A percentile compares a stretch with the other conserved stretches of the same genome.
phyloP scores from a whole-genome alignment of 2,113 vertebrate genomes.

The Spilogale gracilis region DNA sequence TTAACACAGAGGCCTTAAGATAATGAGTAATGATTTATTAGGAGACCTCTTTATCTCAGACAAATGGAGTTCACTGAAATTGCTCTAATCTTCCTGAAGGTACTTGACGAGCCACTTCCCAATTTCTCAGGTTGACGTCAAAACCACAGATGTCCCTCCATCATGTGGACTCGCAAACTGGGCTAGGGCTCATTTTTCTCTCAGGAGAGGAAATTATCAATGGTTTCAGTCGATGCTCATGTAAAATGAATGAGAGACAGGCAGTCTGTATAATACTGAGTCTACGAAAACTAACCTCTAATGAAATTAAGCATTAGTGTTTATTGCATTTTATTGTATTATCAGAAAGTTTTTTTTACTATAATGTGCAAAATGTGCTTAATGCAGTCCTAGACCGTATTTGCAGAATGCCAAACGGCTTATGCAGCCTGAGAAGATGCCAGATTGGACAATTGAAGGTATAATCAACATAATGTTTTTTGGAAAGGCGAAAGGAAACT shows the following conservation, averaged over 20 bases:
- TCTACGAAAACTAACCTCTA: conserved; percentile 86
- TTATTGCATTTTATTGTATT: conserved; percentile 91
- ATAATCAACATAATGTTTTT: conserved; percentile 94
- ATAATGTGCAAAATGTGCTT: conserved; percentile 91
- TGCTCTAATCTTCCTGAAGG: conserved; percentile 80
- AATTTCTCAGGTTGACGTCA: conserved; percentile 80
- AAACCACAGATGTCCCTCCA: conserved; percentile 60
- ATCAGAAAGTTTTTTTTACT: conserved; percentile 92
- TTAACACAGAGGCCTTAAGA: conserved; percentile 77
- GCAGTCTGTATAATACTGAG: conserved; percentile 82
- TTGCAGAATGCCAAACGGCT: conserved; percentile 88
- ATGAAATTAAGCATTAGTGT: conserved; percentile 91
- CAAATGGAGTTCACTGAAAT: conserved; percentile 82
- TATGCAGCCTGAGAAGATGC: conserved; percentile 87
- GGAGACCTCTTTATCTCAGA: conserved; percentile 80
- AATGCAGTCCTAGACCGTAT: conserved; percentile 88
- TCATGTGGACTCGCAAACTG: conserved; percentile 34
- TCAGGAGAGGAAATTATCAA: conserved; percentile 74
- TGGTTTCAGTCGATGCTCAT: conserved; percentile 78
- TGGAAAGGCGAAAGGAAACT: conserved; percentile 92
- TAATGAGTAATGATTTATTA: conserved; percentile 86
- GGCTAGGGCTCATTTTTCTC: conserved; percentile 14
- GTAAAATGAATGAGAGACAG: conserved; percentile 85
- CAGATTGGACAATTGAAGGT: conserved; percentile 93
- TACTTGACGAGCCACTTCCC: conserved; percentile 76